phyloP scores from a whole-genome alignment of 2,797 vertebrate genomes.

The Malurus splendens region DNA sequence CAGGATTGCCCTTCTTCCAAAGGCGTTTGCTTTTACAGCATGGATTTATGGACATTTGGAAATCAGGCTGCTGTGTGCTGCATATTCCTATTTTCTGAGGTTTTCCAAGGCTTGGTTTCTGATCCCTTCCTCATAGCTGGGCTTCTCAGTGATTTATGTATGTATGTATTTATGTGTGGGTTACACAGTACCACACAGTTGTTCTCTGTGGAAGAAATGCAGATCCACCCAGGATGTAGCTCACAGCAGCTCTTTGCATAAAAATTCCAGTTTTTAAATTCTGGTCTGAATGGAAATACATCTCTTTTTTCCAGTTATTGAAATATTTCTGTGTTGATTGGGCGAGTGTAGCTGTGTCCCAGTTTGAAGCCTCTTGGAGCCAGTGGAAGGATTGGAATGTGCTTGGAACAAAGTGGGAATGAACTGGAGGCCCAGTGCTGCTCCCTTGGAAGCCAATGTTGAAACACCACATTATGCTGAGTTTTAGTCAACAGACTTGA shows the following conservation, averaged over 20 bases:
- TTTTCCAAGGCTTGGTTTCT: slow-evolving; percentile 11
- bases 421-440: neutral
- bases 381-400: neutral
- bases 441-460: neutral
- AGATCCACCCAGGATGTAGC: neutral
- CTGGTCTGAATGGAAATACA: neutral
- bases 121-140: neutral
- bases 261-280: neutral
- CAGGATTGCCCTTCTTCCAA: neutral
- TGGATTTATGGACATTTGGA: neutral
- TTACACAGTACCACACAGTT: neutral
- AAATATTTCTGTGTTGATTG: neutral
- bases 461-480: neutral
- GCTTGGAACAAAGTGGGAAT: neutral
- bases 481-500: neutral
- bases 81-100: neutral
- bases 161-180: neutral
- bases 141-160: neutral
- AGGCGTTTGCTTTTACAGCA: neutral
- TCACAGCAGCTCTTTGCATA: neutral
- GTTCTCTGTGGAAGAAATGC: neutral
- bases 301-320: neutral
- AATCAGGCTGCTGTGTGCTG: neutral
- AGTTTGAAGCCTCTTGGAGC: neutral
- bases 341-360: neutral